Base-by-base conservation (phyloP, 2,113 vertebrate genomes). In the Romanogobio albipinnatus region DNA sequence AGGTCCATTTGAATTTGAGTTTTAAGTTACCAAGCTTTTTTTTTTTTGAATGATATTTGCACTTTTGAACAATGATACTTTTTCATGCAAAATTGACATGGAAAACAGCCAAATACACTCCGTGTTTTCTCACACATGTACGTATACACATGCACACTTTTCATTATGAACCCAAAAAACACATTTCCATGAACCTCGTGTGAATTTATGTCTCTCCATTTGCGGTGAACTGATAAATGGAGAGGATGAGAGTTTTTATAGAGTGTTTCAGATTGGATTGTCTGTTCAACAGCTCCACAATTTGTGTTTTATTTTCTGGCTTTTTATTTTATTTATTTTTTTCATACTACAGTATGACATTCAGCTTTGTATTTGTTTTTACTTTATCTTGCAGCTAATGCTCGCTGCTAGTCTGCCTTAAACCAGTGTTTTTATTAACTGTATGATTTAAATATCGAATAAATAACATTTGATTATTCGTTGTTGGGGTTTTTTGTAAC, bases 331-430 rank as follows among this genome's bases (percentile, higher is more conserved):
- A 10, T 13, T 26, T 61, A 24, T 87, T 73, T 90, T 89, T 89
- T 82, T 83, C 87, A 87, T 91, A 90, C 92, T 82, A 92, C 87
- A 91, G 87, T 90, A 79, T 24, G 85, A 70, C 70, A 82, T 88
- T 89, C 86, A 83, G 89, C 90, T 88, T 90, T 90, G 90, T 90
- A 83, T 45, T 9, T 80, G 87, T 85, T 91, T 33, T 85, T 81
- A 91, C 1, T 85, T 90, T 91, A 91, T 92, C 83, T 89, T 73
- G 89, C 91, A 90, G 92, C 91, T 90, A 66, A 83, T 11, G 78
- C 90, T 90, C 53, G 88, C 92, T 93, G 93, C 93, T 92, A 85
- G 89, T 93, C 90, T 93, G 93, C 93, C 94, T 94, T 95, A 94
- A 91, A 85, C 83, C 51, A 82, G 91, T 92, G 89, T 94, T 94